These are phyloP conservation scores for Microctonus brassicae DNA, from an alignment of 2,888 invertebrate genomes.

Conservation along the genomic window DNA sequence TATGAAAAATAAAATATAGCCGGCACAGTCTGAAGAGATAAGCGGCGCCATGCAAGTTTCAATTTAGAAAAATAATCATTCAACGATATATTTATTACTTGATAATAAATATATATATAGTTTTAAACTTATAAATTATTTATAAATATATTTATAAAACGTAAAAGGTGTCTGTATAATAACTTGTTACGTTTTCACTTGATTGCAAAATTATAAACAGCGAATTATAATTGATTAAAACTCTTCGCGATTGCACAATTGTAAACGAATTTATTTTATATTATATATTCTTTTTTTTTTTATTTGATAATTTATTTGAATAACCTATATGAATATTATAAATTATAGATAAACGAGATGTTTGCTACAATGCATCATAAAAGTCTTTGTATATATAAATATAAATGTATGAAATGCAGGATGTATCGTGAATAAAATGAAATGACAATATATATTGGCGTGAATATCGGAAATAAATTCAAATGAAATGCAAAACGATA, in stretches of 20 bases:
- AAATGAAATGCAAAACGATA: conserved; percentile 8
- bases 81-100: neutral
- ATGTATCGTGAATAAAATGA: conserved; percentile 2
- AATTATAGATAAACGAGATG: neutral
- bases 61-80: neutral
- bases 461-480: conserved; percentile 8
- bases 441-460: conserved; percentile 5
- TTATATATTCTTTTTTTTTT: too few relatives aligned
- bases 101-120: neutral
- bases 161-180: conserved; percentile 40
- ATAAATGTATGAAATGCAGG: conserved; percentile 11
- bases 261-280: neutral
- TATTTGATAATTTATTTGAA: conserved; percentile 24
- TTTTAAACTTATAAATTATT: neutral
- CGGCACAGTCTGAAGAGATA: neutral
- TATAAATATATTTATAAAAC: conserved; percentile 12
- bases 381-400: neutral
- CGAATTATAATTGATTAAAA: neutral
- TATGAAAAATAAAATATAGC: neutral
- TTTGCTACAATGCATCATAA: neutral
- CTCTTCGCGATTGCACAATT: neutral
- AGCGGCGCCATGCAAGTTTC: neutral
- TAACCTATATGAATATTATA: conserved; percentile 12
- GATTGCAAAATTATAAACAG: conserved; percentile 38
- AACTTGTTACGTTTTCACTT: conserved; percentile 37